Evolutionary conservation across 1,140 invertebrate species (phyloP).

Genomic region (Melanaphis sacchari): DNA sequence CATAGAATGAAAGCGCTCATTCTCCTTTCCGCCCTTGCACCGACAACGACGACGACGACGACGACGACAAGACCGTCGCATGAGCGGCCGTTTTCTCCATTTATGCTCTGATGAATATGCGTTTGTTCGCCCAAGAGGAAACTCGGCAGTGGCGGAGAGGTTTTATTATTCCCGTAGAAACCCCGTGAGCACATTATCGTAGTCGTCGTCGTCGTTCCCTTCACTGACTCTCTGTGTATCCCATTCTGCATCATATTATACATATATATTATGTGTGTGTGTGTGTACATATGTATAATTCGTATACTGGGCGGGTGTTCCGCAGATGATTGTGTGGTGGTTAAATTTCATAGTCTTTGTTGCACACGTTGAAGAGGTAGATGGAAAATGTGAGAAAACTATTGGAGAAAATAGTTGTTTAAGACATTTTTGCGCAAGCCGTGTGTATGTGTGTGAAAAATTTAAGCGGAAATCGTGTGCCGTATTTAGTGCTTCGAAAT

Average conservation of each 20-base stretch:
- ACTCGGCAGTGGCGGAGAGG: not conserved
- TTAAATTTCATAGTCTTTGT: slow-evolving; percentile 12
- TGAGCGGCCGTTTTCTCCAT: slow-evolving; percentile 19
- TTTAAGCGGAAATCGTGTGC: no score
- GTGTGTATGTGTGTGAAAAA: no score
- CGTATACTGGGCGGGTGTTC: not conserved
- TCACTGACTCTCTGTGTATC: not conserved
- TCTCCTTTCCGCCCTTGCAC: not conserved
- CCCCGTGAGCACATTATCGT: slow-evolving; percentile 37
- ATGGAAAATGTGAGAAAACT: not conserved
- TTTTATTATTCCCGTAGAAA: slow-evolving; percentile 45
- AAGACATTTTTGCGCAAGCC: not conserved
- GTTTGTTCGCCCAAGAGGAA: slow-evolving; percentile 40
- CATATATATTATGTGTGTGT: no score
- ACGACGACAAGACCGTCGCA: not conserved
- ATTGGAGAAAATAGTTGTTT: not conserved
- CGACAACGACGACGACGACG: not conserved
- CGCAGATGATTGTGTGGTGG: not conserved
- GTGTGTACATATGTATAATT: not conserved
- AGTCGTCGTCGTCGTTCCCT: not conserved
- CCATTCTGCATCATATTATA: not conserved
- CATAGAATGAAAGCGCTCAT: not conserved
- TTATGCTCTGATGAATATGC: slow-evolving; percentile 41
- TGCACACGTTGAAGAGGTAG: not conserved
- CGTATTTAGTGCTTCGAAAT: no score